phyloP scores from a whole-genome alignment of 2,113 vertebrate species.

The Thalassarche chlororhynchos region DNA sequence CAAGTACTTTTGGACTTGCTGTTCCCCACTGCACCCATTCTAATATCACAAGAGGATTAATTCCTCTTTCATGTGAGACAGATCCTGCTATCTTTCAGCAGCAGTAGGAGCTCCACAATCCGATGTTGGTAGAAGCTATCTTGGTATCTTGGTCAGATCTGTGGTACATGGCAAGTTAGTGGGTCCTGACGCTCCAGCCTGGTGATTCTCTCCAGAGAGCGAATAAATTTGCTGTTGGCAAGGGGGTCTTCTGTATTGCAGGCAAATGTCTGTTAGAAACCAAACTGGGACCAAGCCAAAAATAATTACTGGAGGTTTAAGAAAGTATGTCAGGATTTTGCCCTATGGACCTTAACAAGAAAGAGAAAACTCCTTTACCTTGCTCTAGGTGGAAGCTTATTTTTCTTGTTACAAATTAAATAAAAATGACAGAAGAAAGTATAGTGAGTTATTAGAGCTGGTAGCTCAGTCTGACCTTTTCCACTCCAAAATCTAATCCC shows the following conservation, averaged over 20 bases:
- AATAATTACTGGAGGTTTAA: slow-evolving; percentile 1
- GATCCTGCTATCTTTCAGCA: background rate
- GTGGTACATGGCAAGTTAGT: background rate
- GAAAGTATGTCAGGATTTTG: background rate
- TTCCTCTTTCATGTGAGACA: background rate
- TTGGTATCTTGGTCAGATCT: background rate
- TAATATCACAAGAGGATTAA: background rate
- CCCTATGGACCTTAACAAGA: background rate
- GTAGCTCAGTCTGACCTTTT: slow-evolving; percentile 43
- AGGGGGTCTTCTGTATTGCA: background rate
- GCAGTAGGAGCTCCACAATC: background rate
- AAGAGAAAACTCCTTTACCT: slow-evolving; percentile 5
- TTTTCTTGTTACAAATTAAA: slow-evolving; percentile 49
- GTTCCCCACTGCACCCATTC: background rate
- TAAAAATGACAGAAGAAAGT: slow-evolving; percentile 13
- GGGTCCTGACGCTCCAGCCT: background rate
- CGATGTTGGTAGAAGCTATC: background rate
- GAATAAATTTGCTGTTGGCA: background rate
- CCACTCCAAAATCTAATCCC: slow-evolving; percentile 47
- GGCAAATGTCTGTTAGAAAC: background rate
- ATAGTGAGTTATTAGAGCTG: slow-evolving; percentile 16
- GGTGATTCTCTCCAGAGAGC: background rate
- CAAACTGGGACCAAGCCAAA: background rate
- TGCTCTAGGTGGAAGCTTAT: background rate
- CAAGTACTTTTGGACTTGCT: background rate